Percentiles rank a stretch among this genome's conserved stretches.
These are phyloP conservation scores for Rhagonycha fulva DNA, from an alignment of 2,888 invertebrate species.

Conservation along the genomic window DNA sequence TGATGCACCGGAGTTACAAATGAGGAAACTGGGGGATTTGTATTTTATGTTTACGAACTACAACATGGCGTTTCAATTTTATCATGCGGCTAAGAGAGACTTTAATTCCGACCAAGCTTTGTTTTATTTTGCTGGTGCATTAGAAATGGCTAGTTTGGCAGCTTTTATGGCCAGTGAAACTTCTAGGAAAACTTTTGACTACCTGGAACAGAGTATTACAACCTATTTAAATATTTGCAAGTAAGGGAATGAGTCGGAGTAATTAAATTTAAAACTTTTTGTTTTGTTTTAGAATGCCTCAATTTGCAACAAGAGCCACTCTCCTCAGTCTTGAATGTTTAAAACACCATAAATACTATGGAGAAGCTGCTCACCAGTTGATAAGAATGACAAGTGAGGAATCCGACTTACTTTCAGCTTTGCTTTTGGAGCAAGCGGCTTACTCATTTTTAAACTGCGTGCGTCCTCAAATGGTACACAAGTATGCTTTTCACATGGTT, in stretches of 20 bases:
- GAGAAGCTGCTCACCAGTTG: conserved; percentile 93
- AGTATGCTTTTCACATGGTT: conserved; percentile 96
- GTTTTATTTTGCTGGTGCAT: conserved; percentile 94
- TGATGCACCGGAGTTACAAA: conserved; percentile 89
- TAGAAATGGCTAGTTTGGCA: conserved; percentile 94
- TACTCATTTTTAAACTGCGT: conserved; percentile 80
- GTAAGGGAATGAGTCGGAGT: conserved; percentile 56
- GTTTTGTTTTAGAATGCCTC: conserved; percentile 70
- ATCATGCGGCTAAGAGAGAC: conserved; percentile 96
- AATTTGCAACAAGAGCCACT: conserved; percentile 91
- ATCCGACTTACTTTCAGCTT: conserved; percentile 92
- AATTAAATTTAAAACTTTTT: conserved; percentile 5
- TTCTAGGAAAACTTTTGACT: conserved; percentile 78
- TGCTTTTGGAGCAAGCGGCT: conserved; percentile 93
- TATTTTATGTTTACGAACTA: conserved; percentile 97
- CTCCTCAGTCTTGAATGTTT: conserved; percentile 87
- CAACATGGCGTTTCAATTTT: conserved; percentile 88
- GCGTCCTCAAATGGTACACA: conserved; percentile 77
- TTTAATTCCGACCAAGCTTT: conserved; percentile 97
- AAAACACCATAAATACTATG: conserved; percentile 74
- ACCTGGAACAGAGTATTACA: conserved; percentile 93
- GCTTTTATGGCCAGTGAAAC: conserved; percentile 87
- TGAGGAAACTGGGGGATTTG: conserved; percentile 90
- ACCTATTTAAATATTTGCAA: conserved; percentile 91
- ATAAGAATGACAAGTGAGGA: conserved; percentile 97